Base-by-base conservation (phyloP, 1,140 invertebrate genomes). In the Drosophila guanche region DNA sequence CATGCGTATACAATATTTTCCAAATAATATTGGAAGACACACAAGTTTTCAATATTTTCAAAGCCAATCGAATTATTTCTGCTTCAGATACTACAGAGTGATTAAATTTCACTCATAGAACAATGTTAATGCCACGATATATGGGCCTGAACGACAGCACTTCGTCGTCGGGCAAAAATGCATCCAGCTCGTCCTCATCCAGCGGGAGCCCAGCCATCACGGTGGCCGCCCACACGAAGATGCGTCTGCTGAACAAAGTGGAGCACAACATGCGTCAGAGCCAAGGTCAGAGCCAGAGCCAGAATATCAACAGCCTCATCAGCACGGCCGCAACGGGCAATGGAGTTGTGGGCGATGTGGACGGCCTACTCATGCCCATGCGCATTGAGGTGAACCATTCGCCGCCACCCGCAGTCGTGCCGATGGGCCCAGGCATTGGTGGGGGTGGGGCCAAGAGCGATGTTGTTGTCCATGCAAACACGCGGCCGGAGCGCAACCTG, bases 401-500 rank as follows among this genome's bases (percentile, higher is more conserved):
- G 25, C 62, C 75, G 20, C 45, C 69, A 8, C 56, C 40, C 12
- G 55, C 56, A 25, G 48, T n/a, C n/a, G 27, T 37, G 10, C 33
- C 10, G 33, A 12, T 10, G 33, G 33, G 33, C 25, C 25, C 5
- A 5, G 25, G 25, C 5, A 6, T 27, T 27, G 25, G 25, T 5
- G 25, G 25, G 25, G 5, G 20, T 0, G 40, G 46, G 1, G 63
- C 25, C 37, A 51, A 58, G 12, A 50, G 16, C 61, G 33, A 37
- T 37, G 46, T 55, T 22, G 41, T 12, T 27, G 37, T 69, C n/a
- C 58, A 76, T 1, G 16, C 40, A 5, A 50, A 50, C 22, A 43
- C 75, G 20, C 74, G 77, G 42, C 78, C 79, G 12, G 90, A 91
- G 25, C 90, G 90, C 29, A 91, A 91, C 70, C 74, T 91, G 48